Base-by-base conservation (phyloP, 2,113 vertebrate genomes). In the Chinchilla lanigera region DNA sequence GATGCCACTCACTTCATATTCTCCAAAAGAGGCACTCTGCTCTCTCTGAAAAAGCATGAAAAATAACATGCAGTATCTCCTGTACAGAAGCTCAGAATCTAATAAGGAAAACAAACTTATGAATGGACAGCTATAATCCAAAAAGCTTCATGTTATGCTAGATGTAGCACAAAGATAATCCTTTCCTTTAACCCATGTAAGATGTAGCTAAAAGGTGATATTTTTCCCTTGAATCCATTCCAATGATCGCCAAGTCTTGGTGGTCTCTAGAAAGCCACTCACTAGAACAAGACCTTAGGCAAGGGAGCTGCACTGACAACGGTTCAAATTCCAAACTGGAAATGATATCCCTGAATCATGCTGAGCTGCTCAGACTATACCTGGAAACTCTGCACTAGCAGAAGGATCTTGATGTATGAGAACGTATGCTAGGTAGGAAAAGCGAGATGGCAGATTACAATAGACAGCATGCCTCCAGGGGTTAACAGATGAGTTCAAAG, bases 191-290 rank as follows among this genome's bases (percentile, higher is more conserved):
- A 54, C 7, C 26, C 38, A 41, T 0, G 17, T n/a, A 41, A 83
- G 24, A 20, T 54, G 26, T 54, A 67, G 22, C 44, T 19, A 28
- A 69, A 86, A 47, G 52, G 28, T 67, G 28, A 3, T 24, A 47
- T 83, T 33, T 86, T 86, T 71, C 71, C 22, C 35, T 6, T 60
- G 81, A 63, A 91, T 73, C 20, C 10, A 38, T 50, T 89, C n/a
- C 35, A 82, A 24, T n/a, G 33, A 87, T 77, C 58, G 95, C n/a
- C 89, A 93, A 47, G 12, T 54, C 81, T 30, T 26, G 14, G 0
- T 83, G 67, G 54, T 33, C 17, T 80, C 78, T 77, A 38, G 24
- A 94, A 80, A 85, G 90, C 56, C 41, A 91, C 24, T 83, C 65
- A 54, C 22, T 71, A 73, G 81, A 69, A 35, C 47, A 78, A 94